A percentile compares a stretch with the other conserved stretches of the same genome.
phyloP scores from a whole-genome alignment of 2,113 vertebrate species.

The Xenopus borealis region DNA sequence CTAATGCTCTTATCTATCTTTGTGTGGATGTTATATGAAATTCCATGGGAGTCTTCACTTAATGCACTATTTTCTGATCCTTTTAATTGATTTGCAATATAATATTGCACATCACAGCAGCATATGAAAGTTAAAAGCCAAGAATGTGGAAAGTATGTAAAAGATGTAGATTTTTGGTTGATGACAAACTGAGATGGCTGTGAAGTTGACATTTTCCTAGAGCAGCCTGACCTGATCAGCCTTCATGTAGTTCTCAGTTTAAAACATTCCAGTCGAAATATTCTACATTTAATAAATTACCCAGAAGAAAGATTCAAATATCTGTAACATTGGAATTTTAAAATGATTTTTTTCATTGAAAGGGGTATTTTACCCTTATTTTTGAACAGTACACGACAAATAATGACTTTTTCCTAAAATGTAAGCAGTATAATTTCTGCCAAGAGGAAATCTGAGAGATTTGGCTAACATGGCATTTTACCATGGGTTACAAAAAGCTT shows the following conservation, averaged over 20 bases:
- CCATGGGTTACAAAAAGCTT: too few species aligned
- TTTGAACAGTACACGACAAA: too few species aligned
- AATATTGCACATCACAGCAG: slow-evolving; percentile 38
- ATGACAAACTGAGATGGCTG: slow-evolving; percentile 41
- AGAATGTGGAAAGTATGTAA: slow-evolving; percentile 24
- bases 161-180: slow-evolving; percentile 35
- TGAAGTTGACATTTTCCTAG: slow-evolving; percentile 34
- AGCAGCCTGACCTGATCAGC: slow-evolving; percentile 13
- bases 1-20: slow-evolving; percentile 37
- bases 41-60: slow-evolving; percentile 39
- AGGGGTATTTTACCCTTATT: too few species aligned
- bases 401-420: too few species aligned
- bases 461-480: too few species aligned
- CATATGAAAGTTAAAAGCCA: slow-evolving; percentile 38
- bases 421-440: too few species aligned
- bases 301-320: too few species aligned
- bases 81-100: slow-evolving; percentile 33
- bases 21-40: slow-evolving; percentile 32
- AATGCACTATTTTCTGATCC: slow-evolving; percentile 34
- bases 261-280: background rate
- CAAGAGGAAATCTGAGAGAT: too few species aligned
- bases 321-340: too few species aligned
- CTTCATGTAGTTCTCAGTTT: slow-evolving; percentile 5
- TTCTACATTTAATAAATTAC: too few species aligned
- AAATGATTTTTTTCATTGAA: too few species aligned